Percentiles rank a stretch among this genome's conserved stretches.
phyloP scores from a whole-genome alignment of 2,888 invertebrate species.

The Desoria tigrina region DNA sequence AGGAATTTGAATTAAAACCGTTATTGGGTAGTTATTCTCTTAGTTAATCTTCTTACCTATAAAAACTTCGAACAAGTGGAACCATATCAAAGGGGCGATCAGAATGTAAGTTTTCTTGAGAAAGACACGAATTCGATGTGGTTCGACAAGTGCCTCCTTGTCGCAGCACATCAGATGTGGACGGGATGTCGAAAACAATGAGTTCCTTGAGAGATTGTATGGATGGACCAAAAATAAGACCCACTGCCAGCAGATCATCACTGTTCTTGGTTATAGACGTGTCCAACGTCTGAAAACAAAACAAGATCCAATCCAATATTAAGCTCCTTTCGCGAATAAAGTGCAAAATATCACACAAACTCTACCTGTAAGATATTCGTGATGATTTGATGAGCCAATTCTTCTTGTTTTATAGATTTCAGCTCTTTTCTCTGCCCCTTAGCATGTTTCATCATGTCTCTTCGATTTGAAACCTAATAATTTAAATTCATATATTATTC shows the following conservation, averaged over 20 bases:
- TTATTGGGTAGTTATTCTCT: too few species aligned
- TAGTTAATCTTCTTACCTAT: slow-evolving; percentile 25
- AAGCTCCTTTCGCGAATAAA: not conserved
- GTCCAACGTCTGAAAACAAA: slow-evolving; percentile 9
- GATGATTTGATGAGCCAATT: not conserved
- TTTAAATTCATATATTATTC: too few species aligned
- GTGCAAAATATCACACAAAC: not conserved
- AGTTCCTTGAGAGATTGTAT: slow-evolving; percentile 43
- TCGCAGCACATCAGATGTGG: not conserved
- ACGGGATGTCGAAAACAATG: slow-evolving; percentile 27
- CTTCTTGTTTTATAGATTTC: not conserved
- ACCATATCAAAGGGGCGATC: not conserved
- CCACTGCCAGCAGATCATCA: slow-evolving; percentile 14
- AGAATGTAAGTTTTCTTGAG: not conserved
- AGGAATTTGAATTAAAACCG: too few species aligned
- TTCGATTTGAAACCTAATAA: not conserved
- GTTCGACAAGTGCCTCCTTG: not conserved
- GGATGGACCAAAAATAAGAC: slow-evolving; percentile 39
- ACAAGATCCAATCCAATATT: not conserved
- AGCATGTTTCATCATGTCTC: not conserved
- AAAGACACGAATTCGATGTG: not conserved
- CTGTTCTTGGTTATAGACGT: not conserved
- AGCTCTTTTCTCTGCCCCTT: not conserved
- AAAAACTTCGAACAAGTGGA: slow-evolving; percentile 26
- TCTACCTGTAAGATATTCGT: not conserved